phyloP scores from a whole-genome alignment of 2,113 vertebrate genomes.

The Rousettus leschenaultii region DNA sequence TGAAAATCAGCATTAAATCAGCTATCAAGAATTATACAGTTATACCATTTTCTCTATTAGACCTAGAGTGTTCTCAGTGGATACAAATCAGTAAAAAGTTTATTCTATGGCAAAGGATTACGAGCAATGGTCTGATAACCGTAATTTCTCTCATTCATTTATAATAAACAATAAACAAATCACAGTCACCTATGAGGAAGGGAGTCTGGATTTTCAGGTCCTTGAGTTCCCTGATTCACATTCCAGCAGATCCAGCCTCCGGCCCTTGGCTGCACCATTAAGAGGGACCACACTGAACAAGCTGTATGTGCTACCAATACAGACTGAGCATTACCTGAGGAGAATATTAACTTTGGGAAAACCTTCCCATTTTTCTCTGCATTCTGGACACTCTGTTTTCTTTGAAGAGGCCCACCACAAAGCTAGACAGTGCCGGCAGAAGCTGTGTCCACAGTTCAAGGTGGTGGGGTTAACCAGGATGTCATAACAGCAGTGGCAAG shows the following conservation, averaged over 20 bases:
- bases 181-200: background rate
- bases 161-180: background rate
- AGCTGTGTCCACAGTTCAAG: constrained; percentile 96
- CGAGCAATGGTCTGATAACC: background rate
- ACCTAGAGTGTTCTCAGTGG: background rate
- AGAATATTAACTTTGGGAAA: constrained; percentile 97
- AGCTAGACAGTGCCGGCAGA: constrained; percentile 95
- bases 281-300: background rate
- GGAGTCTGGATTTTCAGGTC: background rate
- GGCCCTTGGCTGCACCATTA: background rate
- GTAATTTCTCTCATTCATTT: background rate
- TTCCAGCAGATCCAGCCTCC: background rate
- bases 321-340: constrained; percentile 85
- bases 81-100: background rate
- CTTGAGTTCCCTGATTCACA: background rate
- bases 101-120: background rate
- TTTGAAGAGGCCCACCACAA: constrained; percentile 94
- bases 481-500: constrained; percentile 96
- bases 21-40: background rate
- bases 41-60: background rate
- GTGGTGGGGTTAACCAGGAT: constrained; percentile 94
- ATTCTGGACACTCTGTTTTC: constrained; percentile 95
- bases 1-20: background rate
- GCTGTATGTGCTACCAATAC: fast-evolving
- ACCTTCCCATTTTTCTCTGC: constrained; percentile 94